A percentile compares a stretch with the other conserved stretches of the same genome.
Evolutionary conservation across 2,888 invertebrate genomes (phyloP).

Genomic region (Drosophila stalkeri): DNA sequence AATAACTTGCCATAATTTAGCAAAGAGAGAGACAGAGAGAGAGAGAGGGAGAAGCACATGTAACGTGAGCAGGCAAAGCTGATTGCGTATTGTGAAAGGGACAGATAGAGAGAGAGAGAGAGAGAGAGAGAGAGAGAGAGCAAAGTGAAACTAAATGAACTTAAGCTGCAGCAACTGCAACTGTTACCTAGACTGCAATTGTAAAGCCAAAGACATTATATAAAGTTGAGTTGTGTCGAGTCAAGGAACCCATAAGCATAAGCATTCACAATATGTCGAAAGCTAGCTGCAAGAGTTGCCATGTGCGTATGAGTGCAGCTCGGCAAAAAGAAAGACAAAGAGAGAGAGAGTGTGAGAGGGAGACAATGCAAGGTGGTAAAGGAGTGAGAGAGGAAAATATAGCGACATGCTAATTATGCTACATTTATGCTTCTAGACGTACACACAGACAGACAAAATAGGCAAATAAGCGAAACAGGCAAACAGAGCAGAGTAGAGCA

Average conservation of each 20-base stretch:
- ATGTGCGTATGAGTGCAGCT: background rate
- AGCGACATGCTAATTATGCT: slow-evolving; percentile 75
- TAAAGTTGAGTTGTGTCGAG: background rate
- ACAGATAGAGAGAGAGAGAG: slow-evolving; percentile 7
- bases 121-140: background rate
- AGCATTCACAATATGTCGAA: slow-evolving; percentile 61
- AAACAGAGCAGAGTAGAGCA: background rate
- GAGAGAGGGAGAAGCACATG: background rate
- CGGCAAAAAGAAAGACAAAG: background rate
- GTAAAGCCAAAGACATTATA: slow-evolving; percentile 22
- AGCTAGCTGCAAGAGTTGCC: slow-evolving; percentile 12
- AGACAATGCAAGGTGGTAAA: background rate
- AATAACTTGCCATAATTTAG: slow-evolving; percentile 58
- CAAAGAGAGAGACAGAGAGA: slow-evolving; percentile 20
- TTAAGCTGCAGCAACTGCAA: slow-evolving; percentile 25
- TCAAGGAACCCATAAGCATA: slow-evolving; percentile 74
- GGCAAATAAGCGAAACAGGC: slow-evolving; percentile 4
- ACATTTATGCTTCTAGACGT: slow-evolving; percentile 56
- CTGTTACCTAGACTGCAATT: slow-evolving; percentile 7
- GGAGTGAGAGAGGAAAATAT: slow-evolving; percentile 19
- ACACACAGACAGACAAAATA: slow-evolving; percentile 3
- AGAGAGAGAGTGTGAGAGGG: background rate
- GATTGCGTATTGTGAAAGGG: slow-evolving; percentile 55
- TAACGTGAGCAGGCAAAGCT: slow-evolving; percentile 16
- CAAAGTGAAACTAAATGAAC: slow-evolving; percentile 74